A percentile compares a stretch with the other conserved stretches of the same genome.
phyloP scores from a whole-genome alignment of 2,113 vertebrate genomes.

The Hipposideros armiger region DNA sequence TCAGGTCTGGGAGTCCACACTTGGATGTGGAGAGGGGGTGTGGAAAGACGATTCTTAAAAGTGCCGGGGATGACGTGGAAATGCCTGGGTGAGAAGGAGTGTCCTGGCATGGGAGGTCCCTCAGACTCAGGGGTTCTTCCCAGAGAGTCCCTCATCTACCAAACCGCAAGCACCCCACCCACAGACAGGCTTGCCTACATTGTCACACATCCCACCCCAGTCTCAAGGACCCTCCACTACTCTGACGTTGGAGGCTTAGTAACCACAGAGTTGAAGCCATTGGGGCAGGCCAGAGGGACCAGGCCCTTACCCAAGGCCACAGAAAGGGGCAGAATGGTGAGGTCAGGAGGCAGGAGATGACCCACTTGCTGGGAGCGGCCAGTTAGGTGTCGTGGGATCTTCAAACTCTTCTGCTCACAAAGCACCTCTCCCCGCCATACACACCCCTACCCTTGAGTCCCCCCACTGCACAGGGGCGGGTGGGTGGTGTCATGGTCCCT shows the following conservation, averaged over 20 bases:
- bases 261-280: too few species aligned
- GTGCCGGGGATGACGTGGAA: not conserved
- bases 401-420: too few species aligned
- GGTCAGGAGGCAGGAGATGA: not conserved
- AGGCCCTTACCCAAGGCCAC: not conserved
- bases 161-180: not conserved
- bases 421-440: too few species aligned
- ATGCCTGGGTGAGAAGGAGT: not conserved
- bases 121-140: not conserved
- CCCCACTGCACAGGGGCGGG: not conserved
- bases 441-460: accelerated
- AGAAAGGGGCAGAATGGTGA: accelerated
- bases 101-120: not conserved
- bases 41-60: not conserved
- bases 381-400: too few species aligned
- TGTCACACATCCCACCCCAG: not conserved
- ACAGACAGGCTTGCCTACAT: not conserved
- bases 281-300: not conserved
- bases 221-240: too few species aligned
- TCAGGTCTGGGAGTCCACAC: too few species aligned
- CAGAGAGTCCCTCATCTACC: too few species aligned
- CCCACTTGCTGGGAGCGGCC: not conserved
- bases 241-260: too few species aligned
- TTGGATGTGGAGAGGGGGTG: not conserved
- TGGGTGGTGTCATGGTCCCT: too few species aligned